Base-by-base conservation (phyloP, 2,888 invertebrate species). In the Brenthis daphne region DNA sequence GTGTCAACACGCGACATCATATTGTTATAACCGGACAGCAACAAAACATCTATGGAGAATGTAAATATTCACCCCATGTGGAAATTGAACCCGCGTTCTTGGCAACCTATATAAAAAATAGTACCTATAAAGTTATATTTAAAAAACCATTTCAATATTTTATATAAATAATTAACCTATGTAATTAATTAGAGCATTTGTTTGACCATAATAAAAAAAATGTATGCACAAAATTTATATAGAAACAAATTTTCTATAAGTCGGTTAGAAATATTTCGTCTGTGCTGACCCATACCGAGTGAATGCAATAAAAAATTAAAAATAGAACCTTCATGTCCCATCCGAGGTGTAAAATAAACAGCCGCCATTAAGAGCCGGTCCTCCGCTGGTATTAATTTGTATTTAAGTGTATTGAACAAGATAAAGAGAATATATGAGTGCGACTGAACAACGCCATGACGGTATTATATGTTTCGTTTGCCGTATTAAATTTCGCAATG, bases 321-420 rank as follows among this genome's bases (percentile, higher is more conserved):
- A 86, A 85, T 81, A 81, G 88, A 85, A 80, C 81, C 76, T 74
- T 74, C 85, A 74, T 88, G 91, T 89, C 85, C 85, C 90, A 85
- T 85, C 85, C 77, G 85, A 91, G 91, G 89, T 92, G 92, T 92
- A 88, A 91, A 92, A 91, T 92, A 92, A 92, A 92, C 91, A 92
- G 77, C 83, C 82, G 86, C 92, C 89, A 90, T 92, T 90, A 92
- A 87, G 90, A 82, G 77, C 85, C 85, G 86, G 86, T 86, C 86
- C 89, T 86, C 84, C 80, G 86, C 82, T 87, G 92, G 92, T 92
- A 92, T 92, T 92, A 92, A 92, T 92, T 92, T 92, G 92, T 92
- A 92, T 92, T 92, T 90, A 92, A 92, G 92, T 91, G 91, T 92
- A 92, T 88, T 90, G 89, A 87, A 91, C 92, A 92, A 91, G 92